phyloP scores from a whole-genome alignment of 1,140 invertebrate species.

The Caenorhabditis elegans region DNA sequence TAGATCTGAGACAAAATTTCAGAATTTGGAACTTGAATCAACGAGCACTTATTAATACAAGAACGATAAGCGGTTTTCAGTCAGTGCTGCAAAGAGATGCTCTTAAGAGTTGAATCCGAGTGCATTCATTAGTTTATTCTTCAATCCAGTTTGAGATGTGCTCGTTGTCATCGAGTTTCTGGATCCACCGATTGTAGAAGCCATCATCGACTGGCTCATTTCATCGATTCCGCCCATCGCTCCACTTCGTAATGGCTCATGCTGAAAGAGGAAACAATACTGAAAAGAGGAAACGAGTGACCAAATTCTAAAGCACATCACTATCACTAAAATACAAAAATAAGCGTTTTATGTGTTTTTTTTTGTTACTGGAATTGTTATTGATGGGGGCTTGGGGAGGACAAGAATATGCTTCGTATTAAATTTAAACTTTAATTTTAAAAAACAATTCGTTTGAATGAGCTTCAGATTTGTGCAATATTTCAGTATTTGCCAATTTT shows the following conservation, averaged over 20 bases:
- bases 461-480: too few species aligned
- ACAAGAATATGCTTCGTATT: too few species aligned
- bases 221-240: background rate
- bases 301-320: background rate
- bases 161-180: conserved; percentile 28
- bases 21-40: too few species aligned
- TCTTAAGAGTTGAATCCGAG: conserved; percentile 39
- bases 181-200: conserved; percentile 15
- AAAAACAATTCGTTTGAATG: too few species aligned
- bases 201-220: conserved; percentile 35
- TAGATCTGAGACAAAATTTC: background rate
- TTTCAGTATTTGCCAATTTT: too few species aligned
- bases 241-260: conserved; percentile 31
- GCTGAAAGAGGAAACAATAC: conserved; percentile 41
- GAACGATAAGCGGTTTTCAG: background rate
- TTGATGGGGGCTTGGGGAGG: background rate
- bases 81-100: background rate
- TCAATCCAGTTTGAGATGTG: conserved; percentile 21
- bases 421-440: too few species aligned
- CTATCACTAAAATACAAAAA: conserved; percentile 8
- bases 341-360: too few species aligned
- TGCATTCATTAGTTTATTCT: conserved; percentile 36
- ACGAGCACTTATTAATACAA: background rate
- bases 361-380: background rate
- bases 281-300: conserved; percentile 3